Evolutionary conservation across 2,113 vertebrate species (phyloP), one percentile per base, ranked within the genome.

Genomic region (Phalacrocorax brasilianus): DNA sequence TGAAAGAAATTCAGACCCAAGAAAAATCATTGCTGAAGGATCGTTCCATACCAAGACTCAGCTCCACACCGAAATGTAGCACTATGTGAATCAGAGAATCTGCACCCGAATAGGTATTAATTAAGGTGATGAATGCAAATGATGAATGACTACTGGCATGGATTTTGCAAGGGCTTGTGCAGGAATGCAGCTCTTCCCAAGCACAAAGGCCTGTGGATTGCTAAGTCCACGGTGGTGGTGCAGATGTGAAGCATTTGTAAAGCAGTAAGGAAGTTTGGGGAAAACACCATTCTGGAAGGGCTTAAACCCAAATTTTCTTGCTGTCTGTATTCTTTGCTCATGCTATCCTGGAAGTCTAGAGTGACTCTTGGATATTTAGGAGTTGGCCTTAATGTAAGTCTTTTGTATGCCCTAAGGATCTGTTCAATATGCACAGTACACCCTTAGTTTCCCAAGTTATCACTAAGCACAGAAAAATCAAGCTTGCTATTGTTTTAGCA

Each of bases 401-500:
- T 75, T 52, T 62, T n/a, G 42, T 79, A 78, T 89, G 70, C 61
- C 88, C 73, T 70, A 47, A 95, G 91, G 86, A 73, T 79, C 73
- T 91, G 38, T 58, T 92, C 80, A 91, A 40, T 62, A 67, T 55
- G 67, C 32, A 45, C 23, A 52, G 24, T 56, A 67, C 50, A 78
- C 72, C 81, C 59, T 80, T 71, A 55, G 55, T 85, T 63, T 26
- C 72, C 28, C 27, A 12, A 77, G 88, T 83, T 90, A 91, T 93
- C 62, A 62, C 55, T 74, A 59, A 79, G 23, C 81, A 74, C 44
- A 88, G 80, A 91, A 92, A 92, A 85, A 73, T 47, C 80, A 86
- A 71, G 56, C 58, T 83, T 93, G 77, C 67, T 93, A 77, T 85
- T 91, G n/a, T 88, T 97, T 93, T 67, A 93, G 67, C 70, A 88